Conservation (phyloP, 2,888 invertebrate species). For the Trissonchulus latispiculum region DNA sequence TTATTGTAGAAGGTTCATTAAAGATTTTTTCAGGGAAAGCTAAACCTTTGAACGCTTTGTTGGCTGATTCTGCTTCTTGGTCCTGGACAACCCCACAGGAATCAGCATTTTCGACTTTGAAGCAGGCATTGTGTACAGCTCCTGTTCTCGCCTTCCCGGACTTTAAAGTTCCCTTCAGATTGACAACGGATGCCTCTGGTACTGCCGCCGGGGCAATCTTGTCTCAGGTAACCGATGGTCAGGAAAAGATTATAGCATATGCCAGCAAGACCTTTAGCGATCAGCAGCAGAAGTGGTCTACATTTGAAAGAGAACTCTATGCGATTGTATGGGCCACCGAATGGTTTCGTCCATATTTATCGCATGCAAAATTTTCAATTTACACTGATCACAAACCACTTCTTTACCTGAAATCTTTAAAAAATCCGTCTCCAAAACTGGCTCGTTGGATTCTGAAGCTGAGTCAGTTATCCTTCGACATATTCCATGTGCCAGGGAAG, state of each 20-base stretch:
- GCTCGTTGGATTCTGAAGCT: slow-evolving; percentile 5
- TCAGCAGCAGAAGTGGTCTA: slow-evolving; percentile 25
- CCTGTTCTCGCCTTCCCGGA: no score
- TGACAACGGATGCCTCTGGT: slow-evolving; percentile 30
- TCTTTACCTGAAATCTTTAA: slow-evolving; percentile 12
- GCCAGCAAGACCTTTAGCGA: slow-evolving; percentile 27
- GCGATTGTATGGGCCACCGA: slow-evolving; percentile 26
- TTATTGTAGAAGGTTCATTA: no score
- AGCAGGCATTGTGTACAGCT: no score
- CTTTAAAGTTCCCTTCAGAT: no score
- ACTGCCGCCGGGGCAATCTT: slow-evolving; percentile 33
- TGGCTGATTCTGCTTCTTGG: no score
- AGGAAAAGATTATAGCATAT: slow-evolving; percentile 30
- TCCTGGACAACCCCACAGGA: no score
- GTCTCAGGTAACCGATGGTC: slow-evolving; percentile 26
- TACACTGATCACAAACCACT: slow-evolving; percentile 22
- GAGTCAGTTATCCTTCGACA: background rate
- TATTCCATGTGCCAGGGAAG: background rate
- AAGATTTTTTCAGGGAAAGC: no score
- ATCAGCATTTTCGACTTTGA: no score
- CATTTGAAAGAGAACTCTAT: slow-evolving; percentile 23
- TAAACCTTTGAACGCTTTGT: no score
- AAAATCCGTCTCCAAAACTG: background rate
- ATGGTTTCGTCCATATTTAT: slow-evolving; percentile 19
- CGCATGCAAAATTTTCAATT: background rate